Percentiles rank a stretch among this genome's conserved stretches.
These are phyloP conservation scores for Hydrozoanthus gracilis DNA, from an alignment of 92 coral and sea anemone species.

Conservation along the genomic window DNA sequence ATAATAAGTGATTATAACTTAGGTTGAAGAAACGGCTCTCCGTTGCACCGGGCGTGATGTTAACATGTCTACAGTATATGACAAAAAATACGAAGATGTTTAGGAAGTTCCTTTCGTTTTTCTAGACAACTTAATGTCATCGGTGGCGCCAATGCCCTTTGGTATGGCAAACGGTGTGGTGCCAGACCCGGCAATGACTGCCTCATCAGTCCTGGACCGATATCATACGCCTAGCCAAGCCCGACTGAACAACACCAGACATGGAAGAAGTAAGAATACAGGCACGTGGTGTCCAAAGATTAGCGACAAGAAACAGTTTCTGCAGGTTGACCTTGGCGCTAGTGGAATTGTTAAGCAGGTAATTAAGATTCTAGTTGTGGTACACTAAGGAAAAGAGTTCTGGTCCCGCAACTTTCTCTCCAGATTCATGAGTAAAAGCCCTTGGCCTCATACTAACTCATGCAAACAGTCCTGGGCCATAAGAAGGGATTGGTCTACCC, in stretches of 20 bases:
- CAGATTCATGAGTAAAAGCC: neutral
- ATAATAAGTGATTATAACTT: too few species aligned
- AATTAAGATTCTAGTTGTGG: neutral
- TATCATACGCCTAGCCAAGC: constrained; percentile 89
- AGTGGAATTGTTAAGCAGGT: constrained; percentile 81
- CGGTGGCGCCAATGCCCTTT: constrained; percentile 81
- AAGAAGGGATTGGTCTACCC: too few species aligned
- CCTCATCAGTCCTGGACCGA: constrained; percentile 83
- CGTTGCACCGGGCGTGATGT: too few species aligned
- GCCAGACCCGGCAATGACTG: constrained; percentile 73
- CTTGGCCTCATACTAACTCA: too few species aligned
- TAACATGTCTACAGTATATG: too few species aligned
- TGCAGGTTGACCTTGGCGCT: constrained; percentile 87
- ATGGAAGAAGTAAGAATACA: constrained; percentile 60
- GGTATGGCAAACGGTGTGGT: constrained; percentile 78
- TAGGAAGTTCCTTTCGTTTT: neutral
- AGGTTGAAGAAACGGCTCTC: too few species aligned
- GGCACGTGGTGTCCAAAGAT: constrained; percentile 93
- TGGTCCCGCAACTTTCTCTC: neutral
- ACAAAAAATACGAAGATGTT: too few species aligned
- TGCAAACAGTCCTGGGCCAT: too few species aligned
- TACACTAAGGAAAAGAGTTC: neutral
- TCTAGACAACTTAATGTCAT: constrained; percentile 76
- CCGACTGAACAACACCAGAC: constrained; percentile 80
- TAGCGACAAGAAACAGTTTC: constrained; percentile 75